Conservation (phyloP, 2,113 vertebrate genomes). For the Paradoxurus hermaphroditus region DNA sequence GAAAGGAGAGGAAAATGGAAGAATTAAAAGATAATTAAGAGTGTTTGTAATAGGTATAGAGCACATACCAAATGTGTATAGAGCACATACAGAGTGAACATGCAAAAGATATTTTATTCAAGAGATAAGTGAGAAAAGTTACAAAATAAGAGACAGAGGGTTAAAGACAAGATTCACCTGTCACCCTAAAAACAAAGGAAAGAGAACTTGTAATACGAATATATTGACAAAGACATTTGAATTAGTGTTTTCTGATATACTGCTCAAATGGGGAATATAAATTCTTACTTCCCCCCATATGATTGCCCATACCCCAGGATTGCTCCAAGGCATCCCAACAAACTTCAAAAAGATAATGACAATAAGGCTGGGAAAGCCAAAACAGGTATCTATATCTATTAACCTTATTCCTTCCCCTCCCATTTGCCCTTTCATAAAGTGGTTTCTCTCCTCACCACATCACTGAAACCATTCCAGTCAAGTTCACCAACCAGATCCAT, state of each 20-base stretch:
- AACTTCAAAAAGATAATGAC: constrained; percentile 17
- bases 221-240: neutral
- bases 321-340: neutral
- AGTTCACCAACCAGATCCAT: neutral
- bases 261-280: neutral
- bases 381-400: neutral
- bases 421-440: neutral
- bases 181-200: neutral
- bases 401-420: neutral
- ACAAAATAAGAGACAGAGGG: neutral
- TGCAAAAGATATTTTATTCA: constrained; percentile 11
- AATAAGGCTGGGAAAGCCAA: neutral
- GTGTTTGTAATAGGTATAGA: neutral
- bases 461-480: neutral
- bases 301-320: neutral
- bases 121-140: neutral
- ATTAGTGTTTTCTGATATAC: constrained; percentile 7
- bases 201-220: neutral
- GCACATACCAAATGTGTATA: neutral
- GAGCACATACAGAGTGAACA: neutral
- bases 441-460: neutral
- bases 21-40: constrained; percentile 18
- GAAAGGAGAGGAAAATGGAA: constrained; percentile 28
- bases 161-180: neutral
- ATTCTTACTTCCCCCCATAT: neutral